These are phyloP conservation scores for Excalfactoria chinensis DNA, from an alignment of 2,113 vertebrate genomes.

Conservation along the genomic window DNA sequence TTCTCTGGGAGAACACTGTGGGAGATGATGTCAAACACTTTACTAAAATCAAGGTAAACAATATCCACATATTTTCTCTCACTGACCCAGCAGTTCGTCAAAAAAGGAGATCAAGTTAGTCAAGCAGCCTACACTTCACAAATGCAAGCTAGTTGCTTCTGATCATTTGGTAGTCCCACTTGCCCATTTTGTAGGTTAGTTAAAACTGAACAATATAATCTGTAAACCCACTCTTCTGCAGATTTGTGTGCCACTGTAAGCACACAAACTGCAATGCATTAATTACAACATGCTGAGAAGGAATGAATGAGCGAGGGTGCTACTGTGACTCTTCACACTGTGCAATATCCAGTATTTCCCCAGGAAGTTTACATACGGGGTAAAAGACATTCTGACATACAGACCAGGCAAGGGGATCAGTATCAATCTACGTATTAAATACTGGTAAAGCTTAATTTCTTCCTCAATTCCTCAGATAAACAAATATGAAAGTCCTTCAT, in stretches of 20 bases:
- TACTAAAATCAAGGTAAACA: background rate
- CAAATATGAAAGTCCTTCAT: background rate
- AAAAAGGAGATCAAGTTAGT: background rate
- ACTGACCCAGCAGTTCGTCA: background rate
- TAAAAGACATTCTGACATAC: background rate
- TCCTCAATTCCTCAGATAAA: background rate
- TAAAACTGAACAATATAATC: background rate
- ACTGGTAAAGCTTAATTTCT: background rate
- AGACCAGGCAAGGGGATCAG: background rate
- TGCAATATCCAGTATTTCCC: background rate
- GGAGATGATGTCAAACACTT: background rate
- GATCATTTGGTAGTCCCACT: background rate
- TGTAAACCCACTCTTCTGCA: background rate
- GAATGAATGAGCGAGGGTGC: background rate
- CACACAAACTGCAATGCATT: background rate
- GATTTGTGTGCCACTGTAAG: background rate
- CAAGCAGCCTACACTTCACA: background rate
- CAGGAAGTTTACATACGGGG: accelerated
- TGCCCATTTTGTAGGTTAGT: background rate
- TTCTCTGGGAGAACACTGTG: background rate
- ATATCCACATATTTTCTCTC: background rate
- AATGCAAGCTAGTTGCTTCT: background rate
- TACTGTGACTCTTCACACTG: accelerated
- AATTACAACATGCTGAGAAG: background rate
- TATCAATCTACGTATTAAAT: background rate